These are phyloP conservation scores for Druon quercuslanigerum DNA, from an alignment of 1,140 invertebrate species.

Conservation along the genomic window DNA sequence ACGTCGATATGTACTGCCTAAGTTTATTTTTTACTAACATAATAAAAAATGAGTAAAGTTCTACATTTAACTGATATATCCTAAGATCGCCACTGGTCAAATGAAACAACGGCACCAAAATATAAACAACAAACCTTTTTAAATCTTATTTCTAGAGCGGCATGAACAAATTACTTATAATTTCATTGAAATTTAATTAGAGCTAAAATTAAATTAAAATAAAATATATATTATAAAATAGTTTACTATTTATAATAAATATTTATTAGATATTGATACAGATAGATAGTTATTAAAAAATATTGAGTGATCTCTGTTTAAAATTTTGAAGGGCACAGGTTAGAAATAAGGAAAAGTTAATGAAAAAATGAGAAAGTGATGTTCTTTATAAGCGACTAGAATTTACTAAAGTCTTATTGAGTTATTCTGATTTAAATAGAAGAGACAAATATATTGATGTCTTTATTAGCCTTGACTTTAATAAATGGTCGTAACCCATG, in stretches of 20 bases:
- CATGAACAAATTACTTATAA: too few species aligned
- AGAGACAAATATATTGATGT: slow-evolving; percentile 36
- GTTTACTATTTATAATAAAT: too few species aligned
- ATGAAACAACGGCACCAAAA: background rate
- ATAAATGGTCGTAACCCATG: background rate
- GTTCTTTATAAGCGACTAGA: background rate
- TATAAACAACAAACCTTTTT: background rate
- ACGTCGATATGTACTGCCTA: background rate
- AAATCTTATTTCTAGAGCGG: too few species aligned
- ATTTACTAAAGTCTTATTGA: background rate
- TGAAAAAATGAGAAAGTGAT: too few species aligned
- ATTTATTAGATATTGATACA: too few species aligned
- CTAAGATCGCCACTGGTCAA: background rate
- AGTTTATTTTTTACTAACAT: slow-evolving; percentile 2
- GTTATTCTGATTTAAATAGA: background rate
- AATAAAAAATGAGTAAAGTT: background rate
- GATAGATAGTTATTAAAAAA: too few species aligned
- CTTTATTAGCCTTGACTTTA: slow-evolving; percentile 36
- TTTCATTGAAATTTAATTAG: too few species aligned
- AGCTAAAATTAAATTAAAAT: too few species aligned
- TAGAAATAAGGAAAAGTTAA: too few species aligned
- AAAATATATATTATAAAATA: too few species aligned
- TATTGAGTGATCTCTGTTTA: too few species aligned
- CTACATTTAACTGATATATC: background rate
- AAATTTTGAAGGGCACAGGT: too few species aligned